phyloP scores from a whole-genome alignment of 2,888 invertebrate genomes.

The Lamellibrachia columna region DNA sequence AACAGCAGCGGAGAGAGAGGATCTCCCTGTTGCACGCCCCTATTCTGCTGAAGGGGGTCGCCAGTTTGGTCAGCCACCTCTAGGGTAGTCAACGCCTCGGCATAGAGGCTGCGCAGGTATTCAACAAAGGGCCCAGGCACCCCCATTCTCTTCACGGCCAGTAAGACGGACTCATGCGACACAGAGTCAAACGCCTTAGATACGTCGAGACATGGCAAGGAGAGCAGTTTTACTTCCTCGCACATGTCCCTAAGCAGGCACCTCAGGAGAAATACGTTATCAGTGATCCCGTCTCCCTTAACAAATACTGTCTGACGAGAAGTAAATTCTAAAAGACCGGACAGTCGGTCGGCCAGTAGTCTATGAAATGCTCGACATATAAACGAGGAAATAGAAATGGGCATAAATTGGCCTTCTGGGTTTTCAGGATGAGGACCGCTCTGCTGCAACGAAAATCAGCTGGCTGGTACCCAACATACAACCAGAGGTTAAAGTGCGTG shows the following conservation, averaged over 20 bases:
- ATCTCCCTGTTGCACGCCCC: conserved; percentile 17
- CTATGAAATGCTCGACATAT: background rate
- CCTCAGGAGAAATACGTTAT: too few relatives aligned
- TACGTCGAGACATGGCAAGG: background rate
- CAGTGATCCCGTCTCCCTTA: background rate
- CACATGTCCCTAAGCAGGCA: conserved; percentile 1
- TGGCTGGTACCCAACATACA: background rate
- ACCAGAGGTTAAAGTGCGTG: background rate
- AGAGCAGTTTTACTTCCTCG: background rate
- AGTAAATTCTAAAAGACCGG: too few relatives aligned
- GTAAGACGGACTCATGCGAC: background rate
- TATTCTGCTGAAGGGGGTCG: conserved; percentile 7
- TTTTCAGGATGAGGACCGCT: background rate
- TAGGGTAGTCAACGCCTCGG: too few relatives aligned
- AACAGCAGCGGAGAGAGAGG: conserved; percentile 17
- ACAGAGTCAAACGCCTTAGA: background rate
- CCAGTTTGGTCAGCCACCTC: too few relatives aligned
- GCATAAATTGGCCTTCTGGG: background rate
- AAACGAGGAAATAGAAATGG: background rate
- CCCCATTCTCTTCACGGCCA: too few relatives aligned
- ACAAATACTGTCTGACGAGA: background rate
- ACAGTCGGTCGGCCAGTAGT: background rate
- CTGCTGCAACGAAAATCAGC: background rate
- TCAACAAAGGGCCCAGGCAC: background rate
- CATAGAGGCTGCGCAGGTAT: conserved; percentile 17